Base-by-base conservation (phyloP, 2,888 invertebrate species). In the Myopa testacea region DNA sequence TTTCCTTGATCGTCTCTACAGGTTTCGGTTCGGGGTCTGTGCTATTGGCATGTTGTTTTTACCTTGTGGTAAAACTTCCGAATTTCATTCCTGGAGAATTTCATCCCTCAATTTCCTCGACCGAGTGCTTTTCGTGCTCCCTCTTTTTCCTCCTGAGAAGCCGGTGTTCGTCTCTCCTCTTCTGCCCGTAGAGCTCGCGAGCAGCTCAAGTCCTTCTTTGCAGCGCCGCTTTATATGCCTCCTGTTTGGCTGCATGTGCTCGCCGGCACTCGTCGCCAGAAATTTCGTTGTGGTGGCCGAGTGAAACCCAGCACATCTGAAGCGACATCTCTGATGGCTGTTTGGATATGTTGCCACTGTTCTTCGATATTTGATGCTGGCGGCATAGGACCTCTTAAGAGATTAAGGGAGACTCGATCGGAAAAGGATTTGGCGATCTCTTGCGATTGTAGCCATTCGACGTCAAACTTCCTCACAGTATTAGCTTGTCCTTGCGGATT, bases 381-480 rank as follows among this genome's bases (percentile, higher is more conserved):
- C 7, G 68, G 68, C 5, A 40, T 4, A 40, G 40, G 26, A 37
- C 50, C 40, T 19, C 14, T 8, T 45, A 16, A 8, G 16, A 68
- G 68, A 38, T 34, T 26, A 16, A 19, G 45, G n/a, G 68, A 68
- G 40, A 68, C 1, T 40, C 45, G 68, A 68, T 7, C 14, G n/a
- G 68, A 14, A 16, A 45, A 68, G n/a, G 38, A 16, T 8, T 68
- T 16, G 16, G 68, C 68, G 26, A 37, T 68, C 68, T 16, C 26
- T n/a, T 71, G 19, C n/a, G 71, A 71, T 71, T 50, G 55, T 19
- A 71, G 55, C 71, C 52, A 26, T n/a, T 3, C 45, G 71, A 71
- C 55, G 34, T 71, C 71, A 7, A 71, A 45, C 55, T 55, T 26
- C 26, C 26, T 26, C 26, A 19, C 12, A 34, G 37, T 12, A 19